Percentiles rank a stretch among this genome's conserved stretches.
Evolutionary conservation across 1,140 invertebrate genomes (phyloP).

Genomic region (Drosophila rhopaloa): DNA sequence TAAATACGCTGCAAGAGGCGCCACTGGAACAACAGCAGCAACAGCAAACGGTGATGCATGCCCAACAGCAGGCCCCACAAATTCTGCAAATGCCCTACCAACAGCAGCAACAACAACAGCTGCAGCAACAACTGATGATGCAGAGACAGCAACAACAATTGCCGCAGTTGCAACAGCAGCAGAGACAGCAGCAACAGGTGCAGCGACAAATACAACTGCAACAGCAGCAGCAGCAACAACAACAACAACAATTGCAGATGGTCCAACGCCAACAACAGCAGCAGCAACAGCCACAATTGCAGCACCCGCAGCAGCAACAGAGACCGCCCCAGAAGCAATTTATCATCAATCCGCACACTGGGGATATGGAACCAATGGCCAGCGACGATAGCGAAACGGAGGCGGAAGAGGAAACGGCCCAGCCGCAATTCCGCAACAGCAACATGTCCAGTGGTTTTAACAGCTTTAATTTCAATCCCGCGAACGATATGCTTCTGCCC

Average conservation of each 20-base stretch:
- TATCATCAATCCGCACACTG: conserved; percentile 94
- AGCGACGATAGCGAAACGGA: conserved; percentile 87
- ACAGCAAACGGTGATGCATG: conserved; percentile 39
- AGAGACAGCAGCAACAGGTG: conserved; percentile 32
- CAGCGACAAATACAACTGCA: conserved; percentile 43
- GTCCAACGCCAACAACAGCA: conserved; percentile 33
- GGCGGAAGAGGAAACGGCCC: conserved; percentile 73
- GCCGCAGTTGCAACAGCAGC: conserved; percentile 34
- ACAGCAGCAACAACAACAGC: conserved; percentile 43
- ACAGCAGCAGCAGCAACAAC: conserved; percentile 32
- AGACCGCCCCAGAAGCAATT: conserved; percentile 87
- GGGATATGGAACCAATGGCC: conserved; percentile 92
- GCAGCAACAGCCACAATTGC: conserved; percentile 43
- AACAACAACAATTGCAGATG: conserved; percentile 35
- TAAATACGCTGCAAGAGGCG: conserved; percentile 61
- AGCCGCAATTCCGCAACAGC: conserved; percentile 62
- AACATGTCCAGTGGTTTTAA: conserved; percentile 36
- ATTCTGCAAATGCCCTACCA: conserved; percentile 49
- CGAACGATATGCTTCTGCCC: conserved; percentile 84
- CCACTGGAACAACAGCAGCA: conserved; percentile 65
- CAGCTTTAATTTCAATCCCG: conserved; percentile 85
- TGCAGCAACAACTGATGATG: conserved; percentile 37
- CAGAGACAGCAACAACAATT: conserved; percentile 46
- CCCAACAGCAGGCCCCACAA: conserved; percentile 45
- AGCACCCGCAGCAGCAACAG: conserved; percentile 46